These are phyloP conservation scores for Choloepus didactylus DNA, from an alignment of 2,797 vertebrate species.

Conservation along the genomic window DNA sequence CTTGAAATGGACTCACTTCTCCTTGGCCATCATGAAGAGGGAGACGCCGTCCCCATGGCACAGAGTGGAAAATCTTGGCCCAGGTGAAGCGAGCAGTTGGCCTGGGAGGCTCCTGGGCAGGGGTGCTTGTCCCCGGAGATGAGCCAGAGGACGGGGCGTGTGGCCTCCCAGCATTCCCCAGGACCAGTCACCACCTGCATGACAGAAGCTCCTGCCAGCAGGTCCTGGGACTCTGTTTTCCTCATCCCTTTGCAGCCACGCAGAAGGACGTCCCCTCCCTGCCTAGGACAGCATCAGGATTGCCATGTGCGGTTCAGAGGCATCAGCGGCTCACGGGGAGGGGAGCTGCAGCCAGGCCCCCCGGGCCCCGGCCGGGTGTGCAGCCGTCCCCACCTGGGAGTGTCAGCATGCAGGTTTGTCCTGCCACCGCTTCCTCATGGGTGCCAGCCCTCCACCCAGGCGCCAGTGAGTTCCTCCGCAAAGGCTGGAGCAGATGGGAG, in stretches of 20 bases:
- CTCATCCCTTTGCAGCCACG: not conserved
- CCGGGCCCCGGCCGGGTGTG: not conserved
- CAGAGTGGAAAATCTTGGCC: not conserved
- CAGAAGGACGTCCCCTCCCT: not conserved
- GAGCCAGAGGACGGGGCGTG: too few species aligned
- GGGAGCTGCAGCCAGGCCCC: not conserved
- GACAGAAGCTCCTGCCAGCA: not conserved
- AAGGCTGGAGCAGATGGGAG: not conserved
- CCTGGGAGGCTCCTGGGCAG: not conserved
- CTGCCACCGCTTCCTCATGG: not conserved
- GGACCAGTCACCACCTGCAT: not conserved
- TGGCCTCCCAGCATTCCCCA: not conserved
- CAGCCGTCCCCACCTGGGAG: not conserved
- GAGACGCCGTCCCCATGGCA: not conserved
- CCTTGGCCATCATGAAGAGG: not conserved
- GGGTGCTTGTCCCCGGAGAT: not conserved
- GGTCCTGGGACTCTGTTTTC: not conserved
- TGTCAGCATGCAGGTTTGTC: not conserved
- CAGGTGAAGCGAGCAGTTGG: not conserved
- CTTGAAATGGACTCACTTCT: not conserved
- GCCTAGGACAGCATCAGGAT: not conserved
- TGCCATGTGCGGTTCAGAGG: not conserved
- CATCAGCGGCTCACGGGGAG: too few species aligned
- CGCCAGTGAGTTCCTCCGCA: not conserved
- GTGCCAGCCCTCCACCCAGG: not conserved